phyloP scores from a whole-genome alignment of 2,113 vertebrate species.

The Nicator chloris region DNA sequence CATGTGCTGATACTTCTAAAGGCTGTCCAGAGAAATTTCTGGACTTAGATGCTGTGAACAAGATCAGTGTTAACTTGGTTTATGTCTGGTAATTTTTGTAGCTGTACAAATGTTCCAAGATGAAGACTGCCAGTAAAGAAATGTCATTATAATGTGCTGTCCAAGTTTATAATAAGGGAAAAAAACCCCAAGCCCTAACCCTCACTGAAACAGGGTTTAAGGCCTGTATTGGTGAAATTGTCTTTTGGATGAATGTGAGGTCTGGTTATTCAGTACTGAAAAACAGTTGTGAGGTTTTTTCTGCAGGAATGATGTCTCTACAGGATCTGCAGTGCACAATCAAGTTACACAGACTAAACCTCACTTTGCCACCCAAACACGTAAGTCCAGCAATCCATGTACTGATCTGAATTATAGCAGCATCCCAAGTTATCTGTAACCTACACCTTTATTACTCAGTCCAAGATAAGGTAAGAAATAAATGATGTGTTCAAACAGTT shows the following conservation, averaged over 20 bases:
- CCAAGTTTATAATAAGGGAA: not conserved
- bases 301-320: not conserved
- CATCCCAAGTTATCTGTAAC: not conserved
- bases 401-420: not conserved
- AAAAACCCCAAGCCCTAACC: not conserved
- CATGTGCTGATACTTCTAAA: not conserved
- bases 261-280: not conserved
- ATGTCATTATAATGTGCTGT: not conserved
- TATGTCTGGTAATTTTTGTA: not conserved
- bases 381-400: rapidly evolving
- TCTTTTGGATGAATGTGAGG: not conserved
- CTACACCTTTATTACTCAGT: not conserved
- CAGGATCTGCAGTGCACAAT: not conserved
- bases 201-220: not conserved
- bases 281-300: not conserved
- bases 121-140: not conserved
- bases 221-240: not conserved
- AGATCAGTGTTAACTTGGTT: not conserved
- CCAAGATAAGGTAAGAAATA: not conserved
- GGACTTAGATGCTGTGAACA: not conserved
- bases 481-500: not conserved
- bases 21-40: not conserved
- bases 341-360: not conserved
- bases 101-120: not conserved
- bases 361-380: not conserved